A percentile compares a stretch with the other conserved stretches of the same genome.
These are phyloP conservation scores for Rhinoraja longicauda DNA, from an alignment of 2,797 vertebrate species.

Conservation along the genomic window DNA sequence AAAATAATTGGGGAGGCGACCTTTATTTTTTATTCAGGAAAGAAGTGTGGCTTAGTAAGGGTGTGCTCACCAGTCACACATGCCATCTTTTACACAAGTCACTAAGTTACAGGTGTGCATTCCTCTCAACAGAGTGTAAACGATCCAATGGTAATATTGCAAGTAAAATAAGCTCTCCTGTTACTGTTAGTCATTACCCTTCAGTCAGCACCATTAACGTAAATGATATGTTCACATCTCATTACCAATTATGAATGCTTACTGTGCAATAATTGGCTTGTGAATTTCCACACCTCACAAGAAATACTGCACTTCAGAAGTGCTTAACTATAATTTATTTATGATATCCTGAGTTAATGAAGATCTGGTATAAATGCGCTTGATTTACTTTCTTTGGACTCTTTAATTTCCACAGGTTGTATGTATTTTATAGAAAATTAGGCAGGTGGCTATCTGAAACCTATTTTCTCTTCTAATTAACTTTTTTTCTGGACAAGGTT, in stretches of 20 bases:
- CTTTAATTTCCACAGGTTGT: neutral
- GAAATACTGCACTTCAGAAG: neutral
- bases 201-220: neutral
- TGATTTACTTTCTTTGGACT: neutral
- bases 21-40: too few relatives aligned
- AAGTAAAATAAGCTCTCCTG: neutral
- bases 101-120: neutral
- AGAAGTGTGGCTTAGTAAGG: neutral
- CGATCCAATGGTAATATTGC: neutral
- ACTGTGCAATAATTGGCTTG: neutral
- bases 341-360: neutral
- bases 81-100: neutral
- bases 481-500: too few relatives aligned
- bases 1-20: too few relatives aligned
- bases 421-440: neutral
- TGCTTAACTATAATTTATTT: neutral
- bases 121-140: neutral
- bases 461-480: too few relatives aligned
- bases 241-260: neutral
- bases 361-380: neutral
- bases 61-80: neutral
- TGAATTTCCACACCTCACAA: neutral
- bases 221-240: neutral
- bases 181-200: too few relatives aligned
- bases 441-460: too few relatives aligned